Percentiles rank a stretch among this genome's conserved stretches.
Evolutionary conservation across 2,888 invertebrate species (phyloP).

Genomic region (Eristalis tenax): DNA sequence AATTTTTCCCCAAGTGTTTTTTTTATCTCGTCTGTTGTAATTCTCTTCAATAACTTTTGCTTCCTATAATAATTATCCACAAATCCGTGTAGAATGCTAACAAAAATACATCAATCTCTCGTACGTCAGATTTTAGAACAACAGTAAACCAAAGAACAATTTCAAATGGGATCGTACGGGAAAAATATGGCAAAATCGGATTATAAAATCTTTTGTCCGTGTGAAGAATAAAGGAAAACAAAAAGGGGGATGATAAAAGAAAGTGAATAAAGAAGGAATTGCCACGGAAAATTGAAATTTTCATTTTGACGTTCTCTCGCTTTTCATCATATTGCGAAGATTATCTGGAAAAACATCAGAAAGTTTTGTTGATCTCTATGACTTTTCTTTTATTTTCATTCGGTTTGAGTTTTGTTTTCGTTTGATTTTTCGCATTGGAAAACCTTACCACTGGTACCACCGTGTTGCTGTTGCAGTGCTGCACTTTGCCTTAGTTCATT

Average conservation of each 20-base stretch:
- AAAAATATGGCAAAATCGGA: conserved; percentile 39
- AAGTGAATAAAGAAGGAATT: conserved; percentile 37
- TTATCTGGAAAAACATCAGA: conserved; percentile 53
- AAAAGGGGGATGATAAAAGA: conserved; percentile 35
- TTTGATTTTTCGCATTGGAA: conserved; percentile 23
- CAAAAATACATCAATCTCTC: background rate
- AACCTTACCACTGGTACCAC: conserved; percentile 5
- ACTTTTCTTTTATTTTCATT: conserved; percentile 28
- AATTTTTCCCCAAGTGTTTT: conserved; percentile 64
- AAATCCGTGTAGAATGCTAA: conserved; percentile 4
- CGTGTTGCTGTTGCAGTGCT: conserved; percentile 29
- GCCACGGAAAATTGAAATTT: conserved; percentile 35
- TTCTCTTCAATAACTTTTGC: conserved; percentile 46
- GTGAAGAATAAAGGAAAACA: conserved; percentile 36
- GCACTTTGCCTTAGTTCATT: background rate
- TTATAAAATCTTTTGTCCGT: conserved; percentile 53
- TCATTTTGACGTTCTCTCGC: conserved; percentile 56
- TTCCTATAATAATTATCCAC: conserved; percentile 25
- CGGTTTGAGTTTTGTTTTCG: conserved; percentile 55
- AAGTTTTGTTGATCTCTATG: background rate
- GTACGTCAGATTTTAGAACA: background rate
- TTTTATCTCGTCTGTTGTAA: conserved; percentile 53
- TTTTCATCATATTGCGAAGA: conserved; percentile 59
- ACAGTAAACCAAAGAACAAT: background rate
- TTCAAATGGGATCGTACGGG: background rate